Base-by-base conservation (phyloP, 1,140 invertebrate genomes). In the Campoletis sonorensis region DNA sequence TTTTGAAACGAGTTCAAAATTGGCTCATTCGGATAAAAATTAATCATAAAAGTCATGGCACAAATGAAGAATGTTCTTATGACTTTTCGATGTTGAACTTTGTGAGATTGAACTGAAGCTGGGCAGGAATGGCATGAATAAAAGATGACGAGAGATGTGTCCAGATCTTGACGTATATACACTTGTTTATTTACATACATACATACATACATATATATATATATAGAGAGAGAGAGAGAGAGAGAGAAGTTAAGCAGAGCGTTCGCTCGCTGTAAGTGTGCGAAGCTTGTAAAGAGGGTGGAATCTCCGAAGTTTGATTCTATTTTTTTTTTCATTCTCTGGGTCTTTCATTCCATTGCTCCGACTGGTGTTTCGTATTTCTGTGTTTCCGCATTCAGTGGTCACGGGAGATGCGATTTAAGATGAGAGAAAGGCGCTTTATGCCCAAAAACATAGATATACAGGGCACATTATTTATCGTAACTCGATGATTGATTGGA, bases 401-500 rank as follows among this genome's bases (percentile, higher is more conserved):
- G 33, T 40, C 45, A 70, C 45, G 86, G 83, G 83, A 84, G 85
- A n/a, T 81, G 61, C 77, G 79, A 79, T 76, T 64, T 40, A 40
- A 40, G 30, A 70, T 72, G 54, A 64, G 64, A 40, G 79, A 58
- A 64, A 26, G 5, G 3, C 18, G 15, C n/a, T 54, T 16, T 2
- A 54, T 54, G 70, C 27, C n/a, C 61, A 75, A 49, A 45, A 16
- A n/a, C 18, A 64, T 64, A 54, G 3, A 64, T 26, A 26, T 16
- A 23, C 61, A 10, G n/a, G n/a, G 4, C 23, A 15, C 61, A 10
- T 23, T 23, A 1, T 64, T 18, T 30, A 45, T 79, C 73, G 49
- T 82, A 68, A 82, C 80, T 79, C 82, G 83, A 89, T 92, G 91
- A 92, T 92, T 88, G 91, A 92, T 92, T 89, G 90, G 88, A 82